Evolutionary conservation across 1,140 invertebrate genomes (phyloP).

Genomic region (Platyscapa corneri): DNA sequence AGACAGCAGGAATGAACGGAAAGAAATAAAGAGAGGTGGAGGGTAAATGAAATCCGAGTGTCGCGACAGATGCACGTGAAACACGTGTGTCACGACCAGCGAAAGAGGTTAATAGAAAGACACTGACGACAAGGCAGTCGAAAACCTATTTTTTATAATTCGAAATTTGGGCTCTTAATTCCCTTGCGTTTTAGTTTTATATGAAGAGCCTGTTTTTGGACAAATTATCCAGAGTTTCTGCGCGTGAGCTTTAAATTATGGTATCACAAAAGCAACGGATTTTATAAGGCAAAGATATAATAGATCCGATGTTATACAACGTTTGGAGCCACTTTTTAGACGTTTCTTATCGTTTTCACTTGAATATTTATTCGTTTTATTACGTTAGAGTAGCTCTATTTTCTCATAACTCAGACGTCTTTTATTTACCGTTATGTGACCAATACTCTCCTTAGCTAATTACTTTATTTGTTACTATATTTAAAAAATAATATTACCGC

Average conservation of each 20-base stretch:
- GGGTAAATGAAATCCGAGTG: conserved; percentile 17
- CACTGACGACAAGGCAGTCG: not conserved
- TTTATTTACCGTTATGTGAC: not conserved
- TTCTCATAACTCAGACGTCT: not conserved
- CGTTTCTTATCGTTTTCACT: conserved; percentile 2
- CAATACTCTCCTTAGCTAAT: not conserved
- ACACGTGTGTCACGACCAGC: not conserved
- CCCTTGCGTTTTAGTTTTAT: not conserved
- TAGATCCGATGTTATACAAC: not conserved
- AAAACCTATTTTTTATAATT: conserved; percentile 16
- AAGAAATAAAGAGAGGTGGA: not conserved
- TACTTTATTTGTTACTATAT: not conserved
- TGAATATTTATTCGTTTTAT: not conserved
- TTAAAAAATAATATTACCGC: not conserved
- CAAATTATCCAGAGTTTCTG: not conserved
- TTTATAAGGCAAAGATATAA: not conserved
- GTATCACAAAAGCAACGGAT: not conserved
- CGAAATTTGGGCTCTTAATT: conserved; percentile 8
- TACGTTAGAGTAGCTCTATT: not conserved
- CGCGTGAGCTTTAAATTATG: not conserved
- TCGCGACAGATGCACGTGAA: conserved; percentile 21
- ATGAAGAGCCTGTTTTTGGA: not conserved
- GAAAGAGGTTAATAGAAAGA: conserved; percentile 32
- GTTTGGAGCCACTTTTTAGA: not conserved
- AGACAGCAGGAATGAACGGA: not conserved